These are phyloP conservation scores for Pogonus chalceus DNA, from an alignment of 1,140 invertebrate species.

Conservation along the genomic window DNA sequence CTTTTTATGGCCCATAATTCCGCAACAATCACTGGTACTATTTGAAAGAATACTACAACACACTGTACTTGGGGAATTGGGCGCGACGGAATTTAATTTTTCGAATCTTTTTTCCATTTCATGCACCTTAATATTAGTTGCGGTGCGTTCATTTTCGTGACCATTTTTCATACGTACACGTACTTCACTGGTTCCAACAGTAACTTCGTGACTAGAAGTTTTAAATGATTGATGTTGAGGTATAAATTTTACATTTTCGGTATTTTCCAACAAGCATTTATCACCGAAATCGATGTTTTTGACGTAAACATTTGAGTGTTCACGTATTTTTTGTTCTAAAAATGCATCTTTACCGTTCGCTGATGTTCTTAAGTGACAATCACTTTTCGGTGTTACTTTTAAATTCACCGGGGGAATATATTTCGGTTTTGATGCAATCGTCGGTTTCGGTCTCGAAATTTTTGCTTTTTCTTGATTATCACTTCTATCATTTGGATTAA, in stretches of 20 bases:
- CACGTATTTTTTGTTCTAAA: not conserved
- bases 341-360: not conserved
- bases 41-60: constrained; percentile 34
- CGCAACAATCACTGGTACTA: constrained; percentile 30
- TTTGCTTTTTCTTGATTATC: not conserved
- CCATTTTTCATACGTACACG: not conserved
- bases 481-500: constrained; percentile 7
- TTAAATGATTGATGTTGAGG: constrained; percentile 4
- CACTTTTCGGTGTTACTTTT: constrained; percentile 14
- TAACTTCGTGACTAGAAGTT: constrained; percentile 1
- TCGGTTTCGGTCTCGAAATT: constrained; percentile 25
- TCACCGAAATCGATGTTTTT: not conserved
- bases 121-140: not conserved
- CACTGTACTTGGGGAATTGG: constrained; percentile 33
- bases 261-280: not conserved
- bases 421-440: constrained; percentile 31
- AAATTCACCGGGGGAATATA: constrained; percentile 31
- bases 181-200: not conserved
- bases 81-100: constrained; percentile 22
- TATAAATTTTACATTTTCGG: constrained; percentile 1
- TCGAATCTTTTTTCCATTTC: constrained; percentile 20
- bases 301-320: not conserved
- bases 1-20: constrained; percentile 29
- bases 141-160: not conserved
- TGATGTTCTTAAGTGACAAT: not conserved